Percentiles rank a stretch among this genome's conserved stretches.
These are phyloP conservation scores for Luscinia megarhynchos DNA, from an alignment of 2,797 vertebrate species.

Conservation along the genomic window DNA sequence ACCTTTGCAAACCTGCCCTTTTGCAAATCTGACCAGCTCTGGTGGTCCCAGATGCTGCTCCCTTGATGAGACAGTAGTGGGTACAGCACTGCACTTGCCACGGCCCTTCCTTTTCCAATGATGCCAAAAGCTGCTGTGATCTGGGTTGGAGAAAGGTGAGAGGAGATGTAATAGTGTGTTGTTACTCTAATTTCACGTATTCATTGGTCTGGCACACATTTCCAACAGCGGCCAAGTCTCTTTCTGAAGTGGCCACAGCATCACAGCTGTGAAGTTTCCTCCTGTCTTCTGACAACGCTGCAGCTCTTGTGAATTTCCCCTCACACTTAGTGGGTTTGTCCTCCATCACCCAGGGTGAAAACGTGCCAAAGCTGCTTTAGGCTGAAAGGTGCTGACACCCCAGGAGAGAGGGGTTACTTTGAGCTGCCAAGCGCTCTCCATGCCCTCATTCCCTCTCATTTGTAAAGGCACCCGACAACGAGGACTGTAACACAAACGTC, in stretches of 20 bases:
- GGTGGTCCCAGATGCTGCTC: not conserved
- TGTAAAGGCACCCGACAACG: not conserved
- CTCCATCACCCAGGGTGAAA: not conserved
- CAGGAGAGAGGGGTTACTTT: not conserved
- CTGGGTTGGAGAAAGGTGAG: not conserved
- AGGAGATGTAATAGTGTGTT: not conserved
- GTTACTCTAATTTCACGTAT: not conserved
- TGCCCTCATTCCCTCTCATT: not conserved
- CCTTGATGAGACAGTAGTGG: not conserved
- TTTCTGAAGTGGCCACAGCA: not conserved
- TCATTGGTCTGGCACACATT: not conserved
- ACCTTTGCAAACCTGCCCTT: not conserved
- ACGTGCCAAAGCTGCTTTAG: not conserved
- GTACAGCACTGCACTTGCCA: not conserved
- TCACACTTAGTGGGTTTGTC: not conserved
- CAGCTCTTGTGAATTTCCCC: not conserved
- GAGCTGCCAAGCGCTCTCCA: not conserved
- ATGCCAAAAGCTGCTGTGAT: not conserved
- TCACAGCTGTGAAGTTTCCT: not conserved
- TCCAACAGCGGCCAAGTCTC: not conserved
- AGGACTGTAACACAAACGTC: not conserved
- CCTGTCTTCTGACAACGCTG: not conserved
- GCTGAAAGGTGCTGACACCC: not conserved
- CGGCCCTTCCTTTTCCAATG: rapidly evolving
- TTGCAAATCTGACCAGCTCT: not conserved